These are phyloP conservation scores for Drosophila funebris DNA, from an alignment of 1,140 invertebrate genomes.

Conservation along the genomic window DNA sequence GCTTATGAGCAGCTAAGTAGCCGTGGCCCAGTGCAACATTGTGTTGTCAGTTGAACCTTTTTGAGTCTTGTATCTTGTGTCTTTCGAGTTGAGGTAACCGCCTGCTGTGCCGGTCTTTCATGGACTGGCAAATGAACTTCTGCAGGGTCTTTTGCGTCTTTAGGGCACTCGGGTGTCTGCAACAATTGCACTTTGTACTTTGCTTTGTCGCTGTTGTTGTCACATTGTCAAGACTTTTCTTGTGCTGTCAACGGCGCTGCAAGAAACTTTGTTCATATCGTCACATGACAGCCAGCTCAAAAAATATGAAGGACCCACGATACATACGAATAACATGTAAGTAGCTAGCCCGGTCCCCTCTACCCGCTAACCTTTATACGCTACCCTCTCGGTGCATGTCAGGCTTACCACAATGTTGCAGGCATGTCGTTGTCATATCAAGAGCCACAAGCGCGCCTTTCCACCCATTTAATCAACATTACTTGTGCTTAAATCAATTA, in stretches of 20 bases:
- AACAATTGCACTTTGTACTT: slow-evolving; percentile 62
- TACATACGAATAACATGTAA: neutral
- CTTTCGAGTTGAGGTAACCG: neutral
- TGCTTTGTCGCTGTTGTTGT: slow-evolving; percentile 35
- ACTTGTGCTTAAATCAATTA: slow-evolving; percentile 82
- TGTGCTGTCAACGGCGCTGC: slow-evolving; percentile 63
- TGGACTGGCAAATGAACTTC: slow-evolving; percentile 27
- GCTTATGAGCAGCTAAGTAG: slow-evolving; percentile 27
- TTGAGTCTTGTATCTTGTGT: slow-evolving; percentile 3
- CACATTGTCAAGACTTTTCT: slow-evolving; percentile 73
- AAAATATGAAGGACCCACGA: slow-evolving; percentile 55
- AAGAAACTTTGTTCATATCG: slow-evolving; percentile 69
- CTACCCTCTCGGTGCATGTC: neutral
- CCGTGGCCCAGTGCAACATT: slow-evolving; percentile 35
- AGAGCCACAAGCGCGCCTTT: slow-evolving; percentile 22
- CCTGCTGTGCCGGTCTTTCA: slow-evolving; percentile 24
- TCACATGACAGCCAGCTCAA: slow-evolving; percentile 41
- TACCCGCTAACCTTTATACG: neutral
- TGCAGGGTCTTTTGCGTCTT: neutral
- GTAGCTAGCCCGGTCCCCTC: neutral
- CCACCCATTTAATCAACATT: slow-evolving; percentile 75
- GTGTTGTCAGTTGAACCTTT: slow-evolving; percentile 24
- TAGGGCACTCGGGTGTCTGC: slow-evolving; percentile 14
- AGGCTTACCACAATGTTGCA: slow-evolving; percentile 73
- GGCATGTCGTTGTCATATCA: slow-evolving; percentile 41